Conservation (phyloP, 2,888 invertebrate genomes). For the Mellilla xanthometata region DNA sequence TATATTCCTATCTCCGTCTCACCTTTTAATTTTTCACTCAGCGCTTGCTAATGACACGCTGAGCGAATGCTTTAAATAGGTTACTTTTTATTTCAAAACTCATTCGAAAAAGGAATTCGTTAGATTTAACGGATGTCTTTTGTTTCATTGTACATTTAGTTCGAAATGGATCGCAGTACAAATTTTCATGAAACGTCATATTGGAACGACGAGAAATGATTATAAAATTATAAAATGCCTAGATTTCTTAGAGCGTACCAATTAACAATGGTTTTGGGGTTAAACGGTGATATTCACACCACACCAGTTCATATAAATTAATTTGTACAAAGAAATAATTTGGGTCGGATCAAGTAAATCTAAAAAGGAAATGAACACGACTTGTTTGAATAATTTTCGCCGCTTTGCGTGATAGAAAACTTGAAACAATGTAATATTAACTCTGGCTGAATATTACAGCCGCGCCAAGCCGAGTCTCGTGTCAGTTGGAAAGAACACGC, state of each 20-base stretch:
- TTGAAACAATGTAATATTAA: slow-evolving; percentile 47
- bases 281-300: slow-evolving; percentile 7
- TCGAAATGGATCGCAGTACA: too few relatives aligned
- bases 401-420: slow-evolving; percentile 57
- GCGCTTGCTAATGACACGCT: slow-evolving; percentile 54
- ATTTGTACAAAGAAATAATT: slow-evolving; percentile 22
- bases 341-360: slow-evolving; percentile 25
- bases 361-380: slow-evolving; percentile 31
- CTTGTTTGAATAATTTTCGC: slow-evolving; percentile 51
- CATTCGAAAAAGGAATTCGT: neutral
- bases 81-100: neutral
- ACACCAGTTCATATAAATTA: slow-evolving; percentile 6
- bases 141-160: too few relatives aligned
- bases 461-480: slow-evolving; percentile 42
- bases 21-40: slow-evolving; percentile 61
- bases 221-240: too few relatives aligned
- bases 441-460: slow-evolving; percentile 43
- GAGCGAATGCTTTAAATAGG: slow-evolving; percentile 20
- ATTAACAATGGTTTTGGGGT: too few relatives aligned
- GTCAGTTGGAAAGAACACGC: slow-evolving; percentile 44
- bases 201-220: too few relatives aligned
- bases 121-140: too few relatives aligned
- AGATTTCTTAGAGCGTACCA: too few relatives aligned
- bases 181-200: too few relatives aligned
- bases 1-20: slow-evolving; percentile 41